Percentiles rank a stretch among this genome's conserved stretches.
Evolutionary conservation across 2,888 invertebrate genomes (phyloP).

Genomic region (Phaedon cochleariae): DNA sequence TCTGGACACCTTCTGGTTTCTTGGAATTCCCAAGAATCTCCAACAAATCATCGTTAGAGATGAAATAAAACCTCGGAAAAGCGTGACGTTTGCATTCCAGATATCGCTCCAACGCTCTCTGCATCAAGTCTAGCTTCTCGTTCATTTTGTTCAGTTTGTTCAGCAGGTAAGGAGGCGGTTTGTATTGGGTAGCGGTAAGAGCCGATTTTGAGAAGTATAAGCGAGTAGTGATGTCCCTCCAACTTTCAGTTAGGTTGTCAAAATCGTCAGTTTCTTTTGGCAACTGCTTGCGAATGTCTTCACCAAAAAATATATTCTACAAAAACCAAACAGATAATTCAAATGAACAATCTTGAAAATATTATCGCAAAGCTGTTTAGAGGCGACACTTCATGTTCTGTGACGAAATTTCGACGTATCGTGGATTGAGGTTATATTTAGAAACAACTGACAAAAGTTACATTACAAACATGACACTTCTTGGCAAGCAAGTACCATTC

Average conservation of each 20-base stretch:
- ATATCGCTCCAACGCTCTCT: conserved; percentile 85
- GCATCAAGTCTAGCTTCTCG: conserved; percentile 79
- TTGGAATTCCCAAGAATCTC: conserved; percentile 89
- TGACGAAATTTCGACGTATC: no score
- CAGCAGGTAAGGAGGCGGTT: conserved; percentile 69
- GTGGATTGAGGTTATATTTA: no score
- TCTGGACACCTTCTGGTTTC: conserved; percentile 83
- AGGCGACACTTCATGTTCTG: no score
- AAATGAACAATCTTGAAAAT: not conserved
- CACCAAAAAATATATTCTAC: conserved; percentile 84
- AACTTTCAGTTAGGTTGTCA: conserved; percentile 74
- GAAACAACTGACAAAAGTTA: no score
- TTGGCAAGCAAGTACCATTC: no score
- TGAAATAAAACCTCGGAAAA: conserved; percentile 85
- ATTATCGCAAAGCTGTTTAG: no score
- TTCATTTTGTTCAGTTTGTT: conserved; percentile 77
- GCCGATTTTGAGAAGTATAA: conserved; percentile 68
- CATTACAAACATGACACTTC: no score
- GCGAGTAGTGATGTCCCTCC: conserved; percentile 71
- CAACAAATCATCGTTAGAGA: conserved; percentile 83
- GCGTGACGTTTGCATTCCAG: conserved; percentile 88
- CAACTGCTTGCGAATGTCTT: conserved; percentile 86
- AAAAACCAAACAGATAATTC: conserved; percentile 24
- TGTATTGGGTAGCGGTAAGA: conserved; percentile 70
- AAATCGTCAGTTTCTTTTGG: conserved; percentile 81